A percentile compares a stretch with the other conserved stretches of the same genome.
These are phyloP conservation scores for Xylocopa sonorina DNA, from an alignment of 1,140 invertebrate species.

Conservation along the genomic window DNA sequence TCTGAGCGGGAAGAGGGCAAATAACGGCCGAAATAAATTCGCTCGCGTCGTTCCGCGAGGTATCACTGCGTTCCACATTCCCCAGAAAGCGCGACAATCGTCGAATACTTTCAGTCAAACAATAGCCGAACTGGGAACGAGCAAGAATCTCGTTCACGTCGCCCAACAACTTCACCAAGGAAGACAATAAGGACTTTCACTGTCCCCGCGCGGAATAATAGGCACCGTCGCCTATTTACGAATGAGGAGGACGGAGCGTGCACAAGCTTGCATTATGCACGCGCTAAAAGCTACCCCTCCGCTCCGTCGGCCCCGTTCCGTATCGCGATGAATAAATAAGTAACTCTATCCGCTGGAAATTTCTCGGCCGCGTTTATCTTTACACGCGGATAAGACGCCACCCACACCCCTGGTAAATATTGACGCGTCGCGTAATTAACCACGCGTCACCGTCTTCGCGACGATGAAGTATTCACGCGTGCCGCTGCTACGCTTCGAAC, in stretches of 20 bases:
- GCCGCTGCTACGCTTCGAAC: background rate
- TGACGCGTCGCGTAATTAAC: conserved; percentile 23
- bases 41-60: background rate
- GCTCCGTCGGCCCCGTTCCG: conserved; percentile 1
- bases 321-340: conserved; percentile 42
- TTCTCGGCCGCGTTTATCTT: conserved; percentile 3
- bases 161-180: background rate
- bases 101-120: background rate
- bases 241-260: conserved; percentile 34
- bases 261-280: conserved; percentile 32
- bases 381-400: conserved; percentile 17
- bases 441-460: background rate
- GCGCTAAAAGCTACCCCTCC: conserved; percentile 29
- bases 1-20: too few relatives aligned
- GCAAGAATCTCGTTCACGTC: conserved; percentile 2
- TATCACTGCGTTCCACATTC: background rate
- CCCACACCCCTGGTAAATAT: conserved; percentile 3
- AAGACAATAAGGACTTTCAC: conserved; percentile 34
- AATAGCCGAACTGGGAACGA: conserved; percentile 14
- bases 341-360: conserved; percentile 17
- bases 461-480: background rate
- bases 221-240: conserved; percentile 34
- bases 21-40: background rate
- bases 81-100: conserved; percentile 10
- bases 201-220: conserved; percentile 15